Base-by-base conservation (phyloP, 2,797 vertebrate species). In the Sebastes flavidus region DNA sequence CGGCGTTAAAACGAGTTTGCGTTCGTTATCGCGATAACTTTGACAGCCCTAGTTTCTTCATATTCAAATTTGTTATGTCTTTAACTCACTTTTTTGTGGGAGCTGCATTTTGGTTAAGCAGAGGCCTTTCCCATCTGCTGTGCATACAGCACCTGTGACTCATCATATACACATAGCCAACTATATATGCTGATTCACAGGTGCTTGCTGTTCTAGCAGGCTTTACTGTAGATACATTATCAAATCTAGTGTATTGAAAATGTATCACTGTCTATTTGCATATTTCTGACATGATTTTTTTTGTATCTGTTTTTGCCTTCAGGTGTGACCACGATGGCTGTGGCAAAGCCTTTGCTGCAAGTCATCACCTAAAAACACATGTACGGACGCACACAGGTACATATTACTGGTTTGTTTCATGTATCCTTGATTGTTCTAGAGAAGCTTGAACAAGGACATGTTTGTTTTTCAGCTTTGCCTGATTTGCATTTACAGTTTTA, bases 301-400 rank as follows among this genome's bases (percentile, higher is more conserved):
- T 60, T 49, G 11, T 34, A 8, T 12, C 11, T 67, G 13, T 72
- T 25, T 78, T 42, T 78, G 55, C 65, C 6, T 87, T 77, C 86
- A 99, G 99, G 91, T 99, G 99, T 93, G 99, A 99, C 91, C 99
- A 99, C 3, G 97, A 98, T 78, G 99, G 99, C 88, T 99, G 99
- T 91, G 99, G 98, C 73, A 99, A 99, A 93, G 98, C 98, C 67
- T 99, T 99, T 93, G 98, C 98, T 90, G 98, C 98, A 76, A 99
- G 99, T 95, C 98, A 99, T 94, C 99, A 99, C 92, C 96, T 99
- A 84, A 99, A 99, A 96, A 99, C 98, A n/a, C 99, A 99, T 2
- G 98, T 98, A 89, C 97, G 99, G 88, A 99, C 98, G 81, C 99
- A 99, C 92, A 99, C 98, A 90, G 98, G 99, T 99, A 91, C 36